Evolutionary conservation across 2,797 vertebrate species (phyloP).

Genomic region (Prionace glauca): DNA sequence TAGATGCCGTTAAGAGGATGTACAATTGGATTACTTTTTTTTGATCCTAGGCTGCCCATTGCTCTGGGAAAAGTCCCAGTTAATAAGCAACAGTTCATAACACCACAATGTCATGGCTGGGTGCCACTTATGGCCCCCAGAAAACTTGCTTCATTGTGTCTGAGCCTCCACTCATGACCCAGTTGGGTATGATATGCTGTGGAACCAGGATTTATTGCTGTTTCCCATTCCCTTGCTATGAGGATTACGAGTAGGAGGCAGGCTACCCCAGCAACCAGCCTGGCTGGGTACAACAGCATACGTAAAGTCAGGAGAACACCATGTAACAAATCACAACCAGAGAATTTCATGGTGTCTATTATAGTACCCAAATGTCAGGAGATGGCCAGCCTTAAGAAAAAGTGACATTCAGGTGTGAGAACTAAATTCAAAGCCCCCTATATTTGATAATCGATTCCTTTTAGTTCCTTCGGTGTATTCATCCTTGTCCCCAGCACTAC

Average conservation of each 20-base stretch:
- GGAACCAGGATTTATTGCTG: neutral
- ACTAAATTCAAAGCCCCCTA: neutral
- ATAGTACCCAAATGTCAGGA: neutral
- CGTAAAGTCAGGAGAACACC: neutral
- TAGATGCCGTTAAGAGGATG: neutral
- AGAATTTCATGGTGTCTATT: neutral
- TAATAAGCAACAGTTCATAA: neutral
- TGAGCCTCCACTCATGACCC: neutral
- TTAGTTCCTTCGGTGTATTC: neutral
- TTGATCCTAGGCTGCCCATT: neutral
- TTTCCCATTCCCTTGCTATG: neutral
- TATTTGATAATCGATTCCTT: neutral
- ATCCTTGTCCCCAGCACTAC: neutral
- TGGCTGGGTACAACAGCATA: neutral
- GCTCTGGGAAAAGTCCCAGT: neutral
- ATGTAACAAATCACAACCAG: neutral
- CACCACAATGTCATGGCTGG: neutral
- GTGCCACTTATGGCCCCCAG: neutral
- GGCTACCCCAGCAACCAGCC: neutral
- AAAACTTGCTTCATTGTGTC: neutral
- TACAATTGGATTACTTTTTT: neutral
- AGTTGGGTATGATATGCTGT: neutral
- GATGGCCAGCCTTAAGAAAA: neutral
- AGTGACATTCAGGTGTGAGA: neutral
- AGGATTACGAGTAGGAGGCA: neutral